These are phyloP conservation scores for Falco punctatus DNA, from an alignment of 2,113 vertebrate species.

Conservation along the genomic window DNA sequence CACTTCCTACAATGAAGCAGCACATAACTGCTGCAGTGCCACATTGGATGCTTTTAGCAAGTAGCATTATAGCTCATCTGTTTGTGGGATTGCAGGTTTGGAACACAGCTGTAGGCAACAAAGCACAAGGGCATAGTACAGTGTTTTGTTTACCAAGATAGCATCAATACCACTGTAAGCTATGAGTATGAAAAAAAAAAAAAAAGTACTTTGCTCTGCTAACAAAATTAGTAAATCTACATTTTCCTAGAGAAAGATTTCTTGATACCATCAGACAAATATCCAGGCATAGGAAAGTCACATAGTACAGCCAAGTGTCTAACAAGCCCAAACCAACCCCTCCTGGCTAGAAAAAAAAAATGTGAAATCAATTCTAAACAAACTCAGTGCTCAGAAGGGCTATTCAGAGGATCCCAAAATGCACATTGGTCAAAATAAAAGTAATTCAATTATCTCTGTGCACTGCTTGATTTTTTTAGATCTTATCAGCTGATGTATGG, in stretches of 20 bases:
- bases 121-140: too few relatives aligned
- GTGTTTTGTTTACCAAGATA: background rate
- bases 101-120: background rate
- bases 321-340: background rate
- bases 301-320: background rate
- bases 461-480: background rate
- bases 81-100: background rate
- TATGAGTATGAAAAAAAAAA: background rate
- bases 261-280: background rate
- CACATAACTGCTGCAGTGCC: accelerated
- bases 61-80: background rate
- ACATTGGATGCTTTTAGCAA: background rate
- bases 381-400: background rate
- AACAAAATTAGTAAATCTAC: background rate
- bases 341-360: background rate
- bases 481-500: background rate
- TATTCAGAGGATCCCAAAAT: background rate
- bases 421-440: background rate
- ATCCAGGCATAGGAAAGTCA: background rate
- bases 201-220: background rate
- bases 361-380: background rate
- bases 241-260: background rate
- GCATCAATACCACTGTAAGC: background rate
- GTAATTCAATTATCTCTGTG: background rate
- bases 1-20: background rate